phyloP scores from a whole-genome alignment of 1,140 invertebrate species.

The Colletes gigas region DNA sequence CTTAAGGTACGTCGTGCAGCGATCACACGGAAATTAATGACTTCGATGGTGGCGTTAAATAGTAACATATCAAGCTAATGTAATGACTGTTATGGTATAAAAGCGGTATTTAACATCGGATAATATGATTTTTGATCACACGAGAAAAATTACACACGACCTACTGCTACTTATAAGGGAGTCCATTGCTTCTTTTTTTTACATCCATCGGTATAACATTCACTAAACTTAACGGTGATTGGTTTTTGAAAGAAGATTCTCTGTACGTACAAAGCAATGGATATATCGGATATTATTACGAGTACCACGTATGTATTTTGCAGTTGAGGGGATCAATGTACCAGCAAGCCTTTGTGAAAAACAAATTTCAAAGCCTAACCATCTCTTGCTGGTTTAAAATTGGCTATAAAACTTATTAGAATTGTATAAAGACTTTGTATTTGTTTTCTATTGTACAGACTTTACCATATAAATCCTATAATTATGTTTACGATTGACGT shows the following conservation, averaged over 20 bases:
- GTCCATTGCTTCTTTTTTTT: conserved; percentile 38
- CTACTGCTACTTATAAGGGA: conserved; percentile 49
- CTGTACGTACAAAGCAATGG: conserved; percentile 41
- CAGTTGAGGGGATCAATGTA: conserved; percentile 60
- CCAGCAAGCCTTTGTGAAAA: conserved; percentile 32
- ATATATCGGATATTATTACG: conserved; percentile 40
- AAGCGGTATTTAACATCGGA: conserved; percentile 58
- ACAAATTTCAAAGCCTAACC: conserved; percentile 35
- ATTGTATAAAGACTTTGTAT: conserved; percentile 54
- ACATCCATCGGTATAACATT: conserved; percentile 44
- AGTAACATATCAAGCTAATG: conserved; percentile 50
- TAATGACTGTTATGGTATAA: conserved; percentile 54
- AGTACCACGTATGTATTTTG: conserved; percentile 49
- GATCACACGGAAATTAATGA: conserved; percentile 38
- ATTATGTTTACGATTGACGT: conserved; percentile 62
- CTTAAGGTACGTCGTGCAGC: conserved; percentile 36
- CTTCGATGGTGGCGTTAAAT: conserved; percentile 44
- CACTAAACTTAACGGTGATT: conserved; percentile 18
- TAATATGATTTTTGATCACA: conserved; percentile 62
- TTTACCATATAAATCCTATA: conserved; percentile 54
- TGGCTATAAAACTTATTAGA: conserved; percentile 49
- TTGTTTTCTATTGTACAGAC: conserved; percentile 48
- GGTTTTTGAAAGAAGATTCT: conserved; percentile 34
- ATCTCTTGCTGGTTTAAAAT: conserved; percentile 45
- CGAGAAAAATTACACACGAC: conserved; percentile 65